Evolutionary conservation across 1,140 invertebrate species (phyloP).

Genomic region (Phortica variegata): DNA sequence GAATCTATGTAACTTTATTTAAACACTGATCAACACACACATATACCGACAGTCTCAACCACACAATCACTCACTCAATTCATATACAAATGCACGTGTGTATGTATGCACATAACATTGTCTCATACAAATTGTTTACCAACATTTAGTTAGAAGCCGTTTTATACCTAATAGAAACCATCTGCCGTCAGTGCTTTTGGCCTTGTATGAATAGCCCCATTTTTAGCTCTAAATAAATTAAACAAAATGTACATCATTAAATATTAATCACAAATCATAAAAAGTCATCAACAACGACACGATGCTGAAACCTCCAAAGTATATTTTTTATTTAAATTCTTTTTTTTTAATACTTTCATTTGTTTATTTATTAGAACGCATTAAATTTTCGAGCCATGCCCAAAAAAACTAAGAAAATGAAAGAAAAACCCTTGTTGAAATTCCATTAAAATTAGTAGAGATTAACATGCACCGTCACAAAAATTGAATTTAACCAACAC

Average conservation of each 20-base stretch:
- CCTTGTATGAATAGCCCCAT: slow-evolving; percentile 46
- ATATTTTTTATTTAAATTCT: too few species aligned
- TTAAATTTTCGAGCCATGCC: too few species aligned
- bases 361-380: too few species aligned
- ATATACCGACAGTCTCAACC: slow-evolving; percentile 12
- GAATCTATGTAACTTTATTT: too few species aligned
- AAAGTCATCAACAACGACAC: slow-evolving; percentile 15
- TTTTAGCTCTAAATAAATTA: slow-evolving; percentile 41
- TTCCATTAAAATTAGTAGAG: background rate
- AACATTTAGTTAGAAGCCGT: slow-evolving; percentile 16
- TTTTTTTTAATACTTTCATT: too few species aligned
- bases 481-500: too few species aligned
- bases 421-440: background rate
- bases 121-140: slow-evolving; percentile 13
- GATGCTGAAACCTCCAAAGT: too few species aligned
- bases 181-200: slow-evolving; percentile 55
- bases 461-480: too few species aligned
- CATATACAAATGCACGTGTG: slow-evolving; percentile 6
- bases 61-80: slow-evolving; percentile 22
- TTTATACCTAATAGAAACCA: slow-evolving; percentile 56
- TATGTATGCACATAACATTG: slow-evolving; percentile 9
- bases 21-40: slow-evolving; percentile 9
- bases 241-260: slow-evolving; percentile 34
- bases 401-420: too few species aligned
- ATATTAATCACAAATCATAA: slow-evolving; percentile 29